Conservation (phyloP, 2,888 invertebrate species). For the Steromphala cineraria region DNA sequence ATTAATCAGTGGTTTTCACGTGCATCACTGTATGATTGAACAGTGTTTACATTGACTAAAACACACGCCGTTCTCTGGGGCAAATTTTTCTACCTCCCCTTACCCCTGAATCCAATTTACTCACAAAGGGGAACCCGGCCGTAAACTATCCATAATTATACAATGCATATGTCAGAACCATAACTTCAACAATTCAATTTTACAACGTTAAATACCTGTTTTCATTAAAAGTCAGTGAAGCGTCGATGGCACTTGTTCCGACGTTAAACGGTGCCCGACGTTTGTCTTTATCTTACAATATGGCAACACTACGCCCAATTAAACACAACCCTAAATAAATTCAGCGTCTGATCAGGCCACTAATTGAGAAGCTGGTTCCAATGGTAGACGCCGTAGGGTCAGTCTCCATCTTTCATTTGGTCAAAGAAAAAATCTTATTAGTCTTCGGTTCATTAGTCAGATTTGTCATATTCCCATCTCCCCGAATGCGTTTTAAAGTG, state of each 20-base stretch:
- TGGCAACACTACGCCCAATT: neutral
- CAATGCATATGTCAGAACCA: too few relatives aligned
- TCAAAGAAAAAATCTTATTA: constrained; percentile 20
- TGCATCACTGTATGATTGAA: too few relatives aligned
- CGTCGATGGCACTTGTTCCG: neutral
- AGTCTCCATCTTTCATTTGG: constrained; percentile 4
- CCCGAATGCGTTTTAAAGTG: neutral
- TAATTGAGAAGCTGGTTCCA: neutral
- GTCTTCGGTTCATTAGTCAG: neutral
- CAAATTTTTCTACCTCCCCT: too few relatives aligned
- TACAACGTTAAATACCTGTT: too few relatives aligned
- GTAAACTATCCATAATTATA: too few relatives aligned
- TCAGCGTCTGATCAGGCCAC: neutral
- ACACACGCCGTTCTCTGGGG: too few relatives aligned
- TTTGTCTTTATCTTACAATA: neutral
- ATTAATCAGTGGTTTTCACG: too few relatives aligned
- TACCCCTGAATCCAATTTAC: too few relatives aligned
- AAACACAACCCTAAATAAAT: neutral
- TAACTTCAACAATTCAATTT: too few relatives aligned
- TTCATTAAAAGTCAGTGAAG: too few relatives aligned
- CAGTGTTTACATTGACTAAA: too few relatives aligned
- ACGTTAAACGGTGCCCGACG: neutral
- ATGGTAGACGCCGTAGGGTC: neutral
- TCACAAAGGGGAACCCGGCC: too few relatives aligned
- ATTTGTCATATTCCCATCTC: neutral